A percentile compares a stretch with the other conserved stretches of the same genome.
These are phyloP conservation scores for Piezodorus guildinii DNA, from an alignment of 1,140 invertebrate genomes.

Conservation along the genomic window DNA sequence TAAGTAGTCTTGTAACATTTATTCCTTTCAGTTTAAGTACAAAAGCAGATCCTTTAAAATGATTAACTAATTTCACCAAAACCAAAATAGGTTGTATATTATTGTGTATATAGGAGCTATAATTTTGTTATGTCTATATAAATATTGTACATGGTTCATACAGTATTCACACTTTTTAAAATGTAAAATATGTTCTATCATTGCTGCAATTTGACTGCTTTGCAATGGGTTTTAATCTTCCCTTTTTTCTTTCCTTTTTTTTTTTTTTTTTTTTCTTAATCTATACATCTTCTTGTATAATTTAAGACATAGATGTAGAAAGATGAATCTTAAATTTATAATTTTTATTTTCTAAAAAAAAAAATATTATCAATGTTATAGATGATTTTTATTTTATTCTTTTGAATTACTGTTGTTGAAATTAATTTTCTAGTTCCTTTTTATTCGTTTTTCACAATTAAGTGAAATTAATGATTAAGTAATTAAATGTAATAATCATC, in stretches of 20 bases:
- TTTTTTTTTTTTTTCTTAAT: not conserved
- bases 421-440: too few relatives aligned
- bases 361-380: too few relatives aligned
- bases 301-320: too few relatives aligned
- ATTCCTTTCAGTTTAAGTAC: constrained; percentile 13
- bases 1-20: constrained; percentile 12
- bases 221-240: constrained; percentile 5
- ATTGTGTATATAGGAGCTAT: constrained; percentile 10
- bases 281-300: too few relatives aligned
- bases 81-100: constrained; percentile 10
- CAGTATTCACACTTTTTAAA: not conserved
- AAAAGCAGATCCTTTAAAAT: constrained; percentile 9
- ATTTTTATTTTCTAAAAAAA: too few relatives aligned
- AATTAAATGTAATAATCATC: too few relatives aligned
- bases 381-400: too few relatives aligned
- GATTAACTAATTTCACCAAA: constrained; percentile 7
- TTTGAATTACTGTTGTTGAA: too few relatives aligned
- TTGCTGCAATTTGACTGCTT: constrained; percentile 15
- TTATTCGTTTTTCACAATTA: too few relatives aligned
- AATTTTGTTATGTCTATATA: constrained; percentile 6
- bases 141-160: constrained; percentile 4
- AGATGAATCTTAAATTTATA: too few relatives aligned
- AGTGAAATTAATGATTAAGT: too few relatives aligned
- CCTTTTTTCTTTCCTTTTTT: not conserved
- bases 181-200: constrained; percentile 7